Evolutionary conservation across 2,888 invertebrate genomes (phyloP).

Genomic region (Cancer borealis): DNA sequence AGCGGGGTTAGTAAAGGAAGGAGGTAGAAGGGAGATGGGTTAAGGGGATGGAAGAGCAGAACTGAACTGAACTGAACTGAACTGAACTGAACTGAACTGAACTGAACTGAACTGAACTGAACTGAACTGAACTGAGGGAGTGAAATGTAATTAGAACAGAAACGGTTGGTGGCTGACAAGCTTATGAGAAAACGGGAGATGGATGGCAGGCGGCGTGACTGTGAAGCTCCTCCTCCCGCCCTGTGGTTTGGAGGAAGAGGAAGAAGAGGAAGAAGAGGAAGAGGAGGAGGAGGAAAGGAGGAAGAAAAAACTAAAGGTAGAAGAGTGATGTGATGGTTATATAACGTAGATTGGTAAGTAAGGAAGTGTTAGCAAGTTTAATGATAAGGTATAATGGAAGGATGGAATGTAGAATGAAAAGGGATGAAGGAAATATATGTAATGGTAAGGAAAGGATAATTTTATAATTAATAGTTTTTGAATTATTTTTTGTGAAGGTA

Average conservation of each 20-base stretch:
- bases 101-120: background rate
- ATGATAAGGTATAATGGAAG: too few relatives aligned
- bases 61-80: too few relatives aligned
- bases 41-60: background rate
- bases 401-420: too few relatives aligned
- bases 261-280: background rate
- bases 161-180: background rate
- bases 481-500: too few relatives aligned
- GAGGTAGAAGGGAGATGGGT: background rate
- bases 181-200: constrained; percentile 29
- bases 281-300: background rate
- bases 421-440: too few relatives aligned
- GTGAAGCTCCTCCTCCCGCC: background rate
- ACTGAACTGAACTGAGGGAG: background rate
- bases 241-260: background rate
- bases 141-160: background rate
- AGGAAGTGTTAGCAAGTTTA: too few relatives aligned
- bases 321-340: too few relatives aligned
- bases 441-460: too few relatives aligned
- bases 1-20: too few relatives aligned
- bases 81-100: too few relatives aligned
- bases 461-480: too few relatives aligned
- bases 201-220: background rate
- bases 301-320: background rate
- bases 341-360: too few relatives aligned